Evolutionary conservation across 2,888 invertebrate species (phyloP), one percentile per base, ranked within the genome.

Genomic region (Drosophila eohydei): DNA sequence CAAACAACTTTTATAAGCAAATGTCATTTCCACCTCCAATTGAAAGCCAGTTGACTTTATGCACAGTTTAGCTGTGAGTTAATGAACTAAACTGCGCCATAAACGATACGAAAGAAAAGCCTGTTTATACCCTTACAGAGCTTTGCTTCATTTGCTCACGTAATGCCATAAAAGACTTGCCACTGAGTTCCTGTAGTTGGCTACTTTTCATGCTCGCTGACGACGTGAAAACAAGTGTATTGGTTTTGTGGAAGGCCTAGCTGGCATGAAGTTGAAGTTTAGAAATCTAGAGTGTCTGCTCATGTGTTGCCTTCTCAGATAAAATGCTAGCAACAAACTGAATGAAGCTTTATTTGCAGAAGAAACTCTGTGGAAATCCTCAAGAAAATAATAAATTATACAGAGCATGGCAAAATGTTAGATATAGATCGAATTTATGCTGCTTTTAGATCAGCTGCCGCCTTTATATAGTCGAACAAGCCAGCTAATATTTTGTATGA

Each of bases 1-100:
- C 60, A 56, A 56, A 68, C 54, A 38, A 34, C 68, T 56, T 51
- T 40, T 57, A 55, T 50, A 55, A 58, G 52, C 28, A 46, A 63
- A 70, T 63, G 40, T 56, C 16, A 48, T 57, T 51, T 46, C 8
- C 51, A 44, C 48, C 32, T 50, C 30, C 30, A 61, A 71, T 67
- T 61, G 32, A 61, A 68, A 61, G 67, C 60, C 67, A 68, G 68
- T 71, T 62, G 46, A 55, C 46, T 55, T 55, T n/a, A 55, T 61
- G 54, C 34, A 14, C 44, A 61, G 44, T 21, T 61, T 41, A 44
- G n/a, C 52, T 21, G 14, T 51, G 14, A 36, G 50, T 44, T 46
- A 30, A 30, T 55, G 36, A 44, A 44, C 43, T 55, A 41, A 34
- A n/a, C 11, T 41, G 40, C 21, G 32, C 40, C 40, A 16, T 55